A percentile compares a stretch with the other conserved stretches of the same genome.
phyloP scores from a whole-genome alignment of 2,888 invertebrate genomes.

The Podotricha telesiphe region DNA sequence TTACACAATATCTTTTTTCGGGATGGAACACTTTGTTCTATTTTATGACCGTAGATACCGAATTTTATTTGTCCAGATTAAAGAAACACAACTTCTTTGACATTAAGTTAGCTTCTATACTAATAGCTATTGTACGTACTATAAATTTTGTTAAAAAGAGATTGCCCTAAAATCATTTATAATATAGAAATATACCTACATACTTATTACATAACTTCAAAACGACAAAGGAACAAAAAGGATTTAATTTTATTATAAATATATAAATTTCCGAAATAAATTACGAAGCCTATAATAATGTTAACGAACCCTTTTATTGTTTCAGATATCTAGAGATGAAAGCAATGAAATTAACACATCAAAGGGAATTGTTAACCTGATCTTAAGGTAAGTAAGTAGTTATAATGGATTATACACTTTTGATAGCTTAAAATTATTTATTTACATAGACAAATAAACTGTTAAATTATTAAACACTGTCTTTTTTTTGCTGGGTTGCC shows the following conservation, averaged over 20 bases:
- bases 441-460: neutral
- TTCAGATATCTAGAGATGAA: slow-evolving; percentile 38
- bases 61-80: no score
- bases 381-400: slow-evolving; percentile 35
- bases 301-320: slow-evolving; percentile 36
- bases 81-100: no score
- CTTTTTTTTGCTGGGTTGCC: no score
- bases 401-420: neutral
- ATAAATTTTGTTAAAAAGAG: no score
- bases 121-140: no score
- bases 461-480: no score
- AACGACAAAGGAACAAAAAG: neutral
- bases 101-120: no score
- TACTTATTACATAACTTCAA: neutral
- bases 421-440: neutral
- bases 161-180: neutral
- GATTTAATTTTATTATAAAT: slow-evolving; percentile 2
- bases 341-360: slow-evolving; percentile 42
- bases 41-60: no score
- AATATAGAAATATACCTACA: neutral
- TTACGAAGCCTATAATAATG: neutral
- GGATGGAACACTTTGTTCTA: no score
- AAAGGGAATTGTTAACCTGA: slow-evolving; percentile 40
- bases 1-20: no score
- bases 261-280: neutral